A percentile compares a stretch with the other conserved stretches of the same genome.
phyloP scores from a whole-genome alignment of 2,888 invertebrate genomes.

The Orthonychiurus folsomi region DNA sequence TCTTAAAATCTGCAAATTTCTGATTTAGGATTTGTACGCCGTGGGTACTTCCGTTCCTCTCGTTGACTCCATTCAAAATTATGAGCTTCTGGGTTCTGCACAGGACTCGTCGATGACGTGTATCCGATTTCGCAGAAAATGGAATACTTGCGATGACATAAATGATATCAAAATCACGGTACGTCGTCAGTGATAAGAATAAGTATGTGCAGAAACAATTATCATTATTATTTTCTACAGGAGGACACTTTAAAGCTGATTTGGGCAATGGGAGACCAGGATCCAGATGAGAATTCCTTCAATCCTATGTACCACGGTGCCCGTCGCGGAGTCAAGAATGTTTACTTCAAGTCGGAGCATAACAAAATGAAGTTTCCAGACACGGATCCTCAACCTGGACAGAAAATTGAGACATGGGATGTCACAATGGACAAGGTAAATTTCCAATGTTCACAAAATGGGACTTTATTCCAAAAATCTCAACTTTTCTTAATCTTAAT shows the following conservation, averaged over 20 bases:
- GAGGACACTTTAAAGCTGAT: constrained; percentile 67
- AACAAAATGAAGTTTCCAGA: constrained; percentile 15
- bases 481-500: not conserved
- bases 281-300: constrained; percentile 43
- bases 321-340: constrained; percentile 57
- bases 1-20: not conserved
- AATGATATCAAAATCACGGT: constrained; percentile 9
- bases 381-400: not conserved
- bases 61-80: constrained; percentile 41
- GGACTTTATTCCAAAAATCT: not conserved
- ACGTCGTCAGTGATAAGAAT: no score
- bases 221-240: no score
- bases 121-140: constrained; percentile 41
- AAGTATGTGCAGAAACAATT: no score
- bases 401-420: constrained; percentile 12
- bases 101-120: constrained; percentile 42
- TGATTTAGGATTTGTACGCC: constrained; percentile 37
- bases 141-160: constrained; percentile 42
- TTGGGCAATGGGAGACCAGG: constrained; percentile 53
- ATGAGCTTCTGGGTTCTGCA: constrained; percentile 36
- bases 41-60: constrained; percentile 32
- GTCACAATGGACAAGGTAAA: constrained; percentile 18
- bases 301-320: constrained; percentile 51
- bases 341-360: constrained; percentile 49
- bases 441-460: no score